Percentiles rank a stretch among this genome's conserved stretches.
phyloP scores from a whole-genome alignment of 2,888 invertebrate species.

The Drosophila affinis region DNA sequence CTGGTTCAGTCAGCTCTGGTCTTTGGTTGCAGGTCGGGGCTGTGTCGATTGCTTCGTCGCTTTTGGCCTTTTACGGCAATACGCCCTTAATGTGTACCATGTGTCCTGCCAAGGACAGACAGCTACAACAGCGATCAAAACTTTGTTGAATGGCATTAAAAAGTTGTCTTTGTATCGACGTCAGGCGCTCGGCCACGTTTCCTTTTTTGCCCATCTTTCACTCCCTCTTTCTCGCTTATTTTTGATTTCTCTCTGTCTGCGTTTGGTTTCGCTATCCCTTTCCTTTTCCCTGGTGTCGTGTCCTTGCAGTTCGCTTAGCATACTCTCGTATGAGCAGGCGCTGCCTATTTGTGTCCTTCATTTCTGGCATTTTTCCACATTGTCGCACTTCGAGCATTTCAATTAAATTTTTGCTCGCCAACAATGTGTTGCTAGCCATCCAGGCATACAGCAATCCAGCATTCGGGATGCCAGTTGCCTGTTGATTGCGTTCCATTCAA shows the following conservation, averaged over 20 bases:
- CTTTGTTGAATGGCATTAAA: slow-evolving; percentile 75
- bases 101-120: slow-evolving; percentile 46
- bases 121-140: slow-evolving; percentile 40
- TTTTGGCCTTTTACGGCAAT: slow-evolving; percentile 29
- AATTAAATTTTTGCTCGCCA: slow-evolving; percentile 56
- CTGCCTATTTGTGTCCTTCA: slow-evolving; percentile 12
- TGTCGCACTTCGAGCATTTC: slow-evolving; percentile 72
- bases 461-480: slow-evolving; percentile 35
- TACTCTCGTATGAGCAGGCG: slow-evolving; percentile 1
- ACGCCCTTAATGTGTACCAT: slow-evolving; percentile 39
- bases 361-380: slow-evolving; percentile 59
- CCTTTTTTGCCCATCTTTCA: neutral
- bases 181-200: slow-evolving; percentile 44
- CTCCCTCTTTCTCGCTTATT: neutral
- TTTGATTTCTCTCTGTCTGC: neutral
- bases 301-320: slow-evolving; percentile 53
- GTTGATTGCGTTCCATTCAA: slow-evolving; percentile 57
- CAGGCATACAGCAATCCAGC: neutral
- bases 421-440: slow-evolving; percentile 35
- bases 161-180: slow-evolving; percentile 69
- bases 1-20: neutral
- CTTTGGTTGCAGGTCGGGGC: neutral
- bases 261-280: neutral
- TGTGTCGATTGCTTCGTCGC: slow-evolving; percentile 26
- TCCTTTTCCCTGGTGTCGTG: slow-evolving; percentile 2